Evolutionary conservation across 2,113 vertebrate species (phyloP).

Genomic region (Paradisaea rubra): DNA sequence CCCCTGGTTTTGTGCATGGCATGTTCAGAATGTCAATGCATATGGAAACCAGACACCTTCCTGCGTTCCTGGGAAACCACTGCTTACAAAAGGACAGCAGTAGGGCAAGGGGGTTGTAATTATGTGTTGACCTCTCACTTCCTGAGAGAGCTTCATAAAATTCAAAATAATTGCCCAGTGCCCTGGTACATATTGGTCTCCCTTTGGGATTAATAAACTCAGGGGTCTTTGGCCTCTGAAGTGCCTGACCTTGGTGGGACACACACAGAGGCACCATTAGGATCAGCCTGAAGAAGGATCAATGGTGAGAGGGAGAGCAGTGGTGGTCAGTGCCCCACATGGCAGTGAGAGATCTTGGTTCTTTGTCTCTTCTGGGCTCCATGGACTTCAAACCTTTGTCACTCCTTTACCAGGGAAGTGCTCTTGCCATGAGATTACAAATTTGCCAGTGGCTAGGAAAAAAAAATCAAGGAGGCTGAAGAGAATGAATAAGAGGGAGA

Average conservation of each 20-base stretch:
- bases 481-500: background rate
- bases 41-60: background rate
- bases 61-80: background rate
- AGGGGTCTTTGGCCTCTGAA: background rate
- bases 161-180: background rate
- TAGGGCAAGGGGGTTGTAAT: background rate
- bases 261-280: background rate
- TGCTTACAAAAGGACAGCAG: background rate
- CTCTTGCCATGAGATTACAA: background rate
- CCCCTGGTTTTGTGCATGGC: background rate
- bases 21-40: background rate
- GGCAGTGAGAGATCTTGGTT: background rate
- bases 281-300: background rate
- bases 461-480: background rate
- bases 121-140: background rate
- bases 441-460: background rate
- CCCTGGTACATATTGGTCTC: background rate
- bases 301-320: background rate
- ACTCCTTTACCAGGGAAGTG: background rate
- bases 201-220: background rate
- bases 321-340: background rate
- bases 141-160: background rate
- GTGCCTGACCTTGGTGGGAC: background rate
- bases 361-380: background rate
- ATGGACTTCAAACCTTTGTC: background rate